Base-by-base conservation (phyloP, 2,888 invertebrate species). In the Bimastos eiseni region DNA sequence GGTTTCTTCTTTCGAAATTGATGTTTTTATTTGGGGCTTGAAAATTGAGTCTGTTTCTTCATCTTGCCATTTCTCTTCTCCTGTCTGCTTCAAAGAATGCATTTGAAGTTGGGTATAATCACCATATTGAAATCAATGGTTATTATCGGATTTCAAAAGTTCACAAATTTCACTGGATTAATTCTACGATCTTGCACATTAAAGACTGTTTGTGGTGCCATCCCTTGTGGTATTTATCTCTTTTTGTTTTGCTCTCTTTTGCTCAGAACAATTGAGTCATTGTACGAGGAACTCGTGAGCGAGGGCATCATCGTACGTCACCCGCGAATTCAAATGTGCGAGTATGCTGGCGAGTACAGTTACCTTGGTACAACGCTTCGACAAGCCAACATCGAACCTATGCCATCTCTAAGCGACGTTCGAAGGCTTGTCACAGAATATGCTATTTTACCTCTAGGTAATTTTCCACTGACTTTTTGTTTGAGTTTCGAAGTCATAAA, bases 201-300 rank as follows among this genome's bases (percentile, higher is more conserved):
- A 70, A 70, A 49, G 49, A 49, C 49, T 49, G 21, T 21, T 49
- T 24, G 24, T 24, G n/a, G n/a, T 70, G 30, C 70, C 70, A n/a
- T 8, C 70, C n/a, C 24, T 49, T 44, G 13, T 38, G 38, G 8
- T 49, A 49, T 41, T 11, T 21, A 55, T 30, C 70, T n/a, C 11
- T 5, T 30, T 70, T n/a, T 70, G 70, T 30, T n/a, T 49, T 30
- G 70, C 70, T 70, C 70, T 70, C 8, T 70, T 86, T 34, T 86
- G 38, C 34, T 33, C 93, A 95, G 95, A 91, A 94, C 94, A 21
- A 95, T 95, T 17, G 95, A 95, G 94, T 98, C 98, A 0, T 95
- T 99, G 6, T 98, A 98, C 94, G 98, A 98, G 95, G 98, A 99
- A 95, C 95, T 99, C 33, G 97, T 98, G 0, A 96, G 97, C 0